Conservation (phyloP, 2,888 invertebrate species). For the Drosophila demipolita region DNA sequence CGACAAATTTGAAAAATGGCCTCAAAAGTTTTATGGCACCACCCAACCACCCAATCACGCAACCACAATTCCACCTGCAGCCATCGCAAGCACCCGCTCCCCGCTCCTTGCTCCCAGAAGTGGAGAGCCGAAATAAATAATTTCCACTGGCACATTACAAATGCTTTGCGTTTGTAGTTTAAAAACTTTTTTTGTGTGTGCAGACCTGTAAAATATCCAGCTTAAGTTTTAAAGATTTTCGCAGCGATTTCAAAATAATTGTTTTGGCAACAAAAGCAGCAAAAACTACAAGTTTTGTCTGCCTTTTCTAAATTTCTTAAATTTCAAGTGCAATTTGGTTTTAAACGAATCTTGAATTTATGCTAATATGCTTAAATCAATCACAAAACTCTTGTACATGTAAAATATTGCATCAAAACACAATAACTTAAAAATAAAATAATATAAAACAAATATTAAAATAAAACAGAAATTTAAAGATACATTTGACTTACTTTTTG, state of each 20-base stretch:
- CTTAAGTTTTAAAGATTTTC: conserved; percentile 51
- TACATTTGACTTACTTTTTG: too few species aligned
- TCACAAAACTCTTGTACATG: too few species aligned
- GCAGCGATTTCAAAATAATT: conserved; percentile 22
- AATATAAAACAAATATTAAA: too few species aligned
- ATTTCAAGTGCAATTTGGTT: neutral
- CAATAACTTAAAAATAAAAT: too few species aligned
- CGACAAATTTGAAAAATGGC: conserved; percentile 82
- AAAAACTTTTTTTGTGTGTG: conserved; percentile 58
- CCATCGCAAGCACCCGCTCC: neutral
- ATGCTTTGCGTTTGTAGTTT: conserved; percentile 71
- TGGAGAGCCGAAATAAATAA: conserved; percentile 76
- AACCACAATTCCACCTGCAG: neutral
- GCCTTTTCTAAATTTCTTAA: neutral
- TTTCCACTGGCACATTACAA: conserved; percentile 74
- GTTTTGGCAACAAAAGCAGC: neutral
- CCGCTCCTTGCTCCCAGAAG: conserved; percentile 57
- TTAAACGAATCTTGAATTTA: neutral
- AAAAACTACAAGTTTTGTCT: neutral
- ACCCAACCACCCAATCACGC: neutral
- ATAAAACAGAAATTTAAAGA: too few species aligned
- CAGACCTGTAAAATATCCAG: conserved; percentile 30
- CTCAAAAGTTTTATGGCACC: conserved; percentile 66
- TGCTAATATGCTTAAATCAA: too few species aligned
- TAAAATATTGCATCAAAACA: too few species aligned